Percentiles rank a stretch among this genome's conserved stretches.
phyloP scores from a whole-genome alignment of 2,113 vertebrate species.

The Myxocyprinus asiaticus region DNA sequence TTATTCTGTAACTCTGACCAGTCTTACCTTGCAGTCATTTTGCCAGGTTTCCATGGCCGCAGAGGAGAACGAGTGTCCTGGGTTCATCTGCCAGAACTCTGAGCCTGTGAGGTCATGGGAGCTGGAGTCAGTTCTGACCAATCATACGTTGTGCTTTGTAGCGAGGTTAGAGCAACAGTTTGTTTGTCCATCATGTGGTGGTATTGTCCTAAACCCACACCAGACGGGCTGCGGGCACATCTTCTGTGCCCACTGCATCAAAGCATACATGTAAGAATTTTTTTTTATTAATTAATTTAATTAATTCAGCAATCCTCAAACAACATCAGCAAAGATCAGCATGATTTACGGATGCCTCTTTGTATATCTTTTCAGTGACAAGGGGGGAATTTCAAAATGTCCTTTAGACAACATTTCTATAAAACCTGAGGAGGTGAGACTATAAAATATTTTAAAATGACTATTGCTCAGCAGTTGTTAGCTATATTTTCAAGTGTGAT shows the following conservation, averaged over 20 bases:
- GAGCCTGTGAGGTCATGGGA: constrained; percentile 72
- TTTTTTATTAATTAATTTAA: too few relatives aligned
- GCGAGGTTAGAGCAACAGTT: constrained; percentile 79
- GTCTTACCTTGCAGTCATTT: too few relatives aligned
- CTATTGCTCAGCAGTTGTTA: too few relatives aligned
- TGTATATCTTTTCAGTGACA: constrained; percentile 70
- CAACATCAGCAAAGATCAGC: too few relatives aligned
- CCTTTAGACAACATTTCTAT: constrained; percentile 83
- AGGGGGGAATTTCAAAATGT: constrained; percentile 73
- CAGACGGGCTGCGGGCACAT: constrained; percentile 88
- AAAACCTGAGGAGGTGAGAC: constrained; percentile 82
- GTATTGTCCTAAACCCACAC: constrained; percentile 82
- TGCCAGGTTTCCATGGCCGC: constrained; percentile 69
- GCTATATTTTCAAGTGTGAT: too few relatives aligned
- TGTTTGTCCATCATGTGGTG: constrained; percentile 77
- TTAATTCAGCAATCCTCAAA: too few relatives aligned
- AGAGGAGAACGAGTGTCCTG: constrained; percentile 62
- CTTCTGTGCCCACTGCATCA: constrained; percentile 83
- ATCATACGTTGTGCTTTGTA: constrained; percentile 69
- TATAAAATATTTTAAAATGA: background rate
- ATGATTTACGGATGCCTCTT: background rate
- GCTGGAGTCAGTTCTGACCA: constrained; percentile 66
- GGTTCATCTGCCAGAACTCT: constrained; percentile 74
- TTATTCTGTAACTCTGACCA: too few relatives aligned
- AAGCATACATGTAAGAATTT: constrained; percentile 79